Percentiles rank a stretch among this genome's conserved stretches.
phyloP scores from a whole-genome alignment of 2,888 invertebrate genomes.

The Ectropis crepuscularia region DNA sequence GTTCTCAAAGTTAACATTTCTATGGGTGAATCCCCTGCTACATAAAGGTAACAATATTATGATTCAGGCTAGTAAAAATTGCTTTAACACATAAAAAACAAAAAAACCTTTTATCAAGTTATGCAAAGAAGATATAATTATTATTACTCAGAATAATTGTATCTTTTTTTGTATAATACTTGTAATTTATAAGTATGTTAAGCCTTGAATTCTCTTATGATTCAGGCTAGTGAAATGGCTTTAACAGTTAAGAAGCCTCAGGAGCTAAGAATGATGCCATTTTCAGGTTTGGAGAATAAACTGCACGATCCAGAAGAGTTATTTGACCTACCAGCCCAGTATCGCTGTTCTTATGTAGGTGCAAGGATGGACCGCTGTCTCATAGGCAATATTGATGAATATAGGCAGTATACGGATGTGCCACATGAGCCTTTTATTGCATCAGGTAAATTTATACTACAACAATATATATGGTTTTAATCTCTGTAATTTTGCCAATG shows the following conservation, averaged over 20 bases:
- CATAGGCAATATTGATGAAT: constrained; percentile 80
- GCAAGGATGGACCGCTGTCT: constrained; percentile 85
- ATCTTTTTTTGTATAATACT: too few species aligned
- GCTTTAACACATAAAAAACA: neutral
- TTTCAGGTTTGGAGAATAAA: constrained; percentile 86
- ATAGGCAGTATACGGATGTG: constrained; percentile 73
- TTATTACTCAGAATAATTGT: too few species aligned
- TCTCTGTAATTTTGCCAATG: too few species aligned
- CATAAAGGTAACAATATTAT: constrained; percentile 85
- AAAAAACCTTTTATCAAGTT: neutral
- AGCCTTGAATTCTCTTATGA: too few species aligned
- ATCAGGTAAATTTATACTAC: constrained; percentile 57
- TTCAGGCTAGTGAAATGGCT: too few species aligned
- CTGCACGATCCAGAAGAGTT: constrained; percentile 91
- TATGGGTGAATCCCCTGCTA: constrained; percentile 95
- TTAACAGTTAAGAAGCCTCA: too few species aligned
- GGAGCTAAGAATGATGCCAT: neutral
- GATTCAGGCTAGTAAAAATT: neutral
- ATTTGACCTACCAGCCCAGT: constrained; percentile 90
- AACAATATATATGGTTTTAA: neutral
- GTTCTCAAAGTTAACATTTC: constrained; percentile 91
- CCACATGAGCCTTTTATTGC: constrained; percentile 80
- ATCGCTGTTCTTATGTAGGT: constrained; percentile 86
- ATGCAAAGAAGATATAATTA: too few species aligned
- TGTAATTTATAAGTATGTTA: too few species aligned